Conservation (phyloP, 2,888 invertebrate genomes). For the Leucophora obtusa region DNA sequence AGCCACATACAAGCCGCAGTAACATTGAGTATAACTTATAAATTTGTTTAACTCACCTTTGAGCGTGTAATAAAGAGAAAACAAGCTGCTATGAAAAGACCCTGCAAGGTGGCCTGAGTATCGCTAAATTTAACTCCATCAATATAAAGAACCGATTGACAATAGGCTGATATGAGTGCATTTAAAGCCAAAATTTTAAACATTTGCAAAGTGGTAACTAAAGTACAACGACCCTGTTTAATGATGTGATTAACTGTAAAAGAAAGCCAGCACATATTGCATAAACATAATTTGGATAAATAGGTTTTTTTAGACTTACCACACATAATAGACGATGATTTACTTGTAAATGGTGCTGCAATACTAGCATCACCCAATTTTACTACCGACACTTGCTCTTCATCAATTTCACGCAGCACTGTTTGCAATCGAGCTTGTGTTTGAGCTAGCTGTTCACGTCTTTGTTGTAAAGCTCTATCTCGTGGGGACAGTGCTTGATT, state of each 20-base stretch:
- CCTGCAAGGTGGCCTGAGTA: constrained; percentile 98
- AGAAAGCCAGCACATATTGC: not conserved
- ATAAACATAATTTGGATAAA: not conserved
- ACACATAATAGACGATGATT: constrained; percentile 95
- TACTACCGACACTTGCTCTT: constrained; percentile 92
- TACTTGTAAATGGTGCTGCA: constrained; percentile 99
- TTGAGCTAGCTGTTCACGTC: constrained; percentile 74
- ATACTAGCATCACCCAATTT: constrained; percentile 99
- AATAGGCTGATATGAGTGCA: constrained; percentile 97
- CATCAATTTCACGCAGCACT: constrained; percentile 91
- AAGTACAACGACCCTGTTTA: constrained; percentile 98
- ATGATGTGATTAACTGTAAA: constrained; percentile 96
- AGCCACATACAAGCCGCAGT: too few relatives aligned
- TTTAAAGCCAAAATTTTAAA: constrained; percentile 99
- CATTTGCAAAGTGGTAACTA: constrained; percentile 99
- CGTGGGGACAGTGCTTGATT: constrained; percentile 73
- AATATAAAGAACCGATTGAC: constrained; percentile 97
- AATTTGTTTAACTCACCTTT: constrained; percentile 83
- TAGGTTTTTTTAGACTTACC: constrained; percentile 82
- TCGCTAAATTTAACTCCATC: constrained; percentile 99
- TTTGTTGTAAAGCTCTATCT: constrained; percentile 73
- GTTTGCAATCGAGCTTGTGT: constrained; percentile 75
- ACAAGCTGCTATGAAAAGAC: constrained; percentile 95
- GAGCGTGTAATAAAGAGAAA: constrained; percentile 99
- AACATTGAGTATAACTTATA: too few relatives aligned